Conservation (phyloP, 2,888 invertebrate species). For the Parasteatoda lunata region DNA sequence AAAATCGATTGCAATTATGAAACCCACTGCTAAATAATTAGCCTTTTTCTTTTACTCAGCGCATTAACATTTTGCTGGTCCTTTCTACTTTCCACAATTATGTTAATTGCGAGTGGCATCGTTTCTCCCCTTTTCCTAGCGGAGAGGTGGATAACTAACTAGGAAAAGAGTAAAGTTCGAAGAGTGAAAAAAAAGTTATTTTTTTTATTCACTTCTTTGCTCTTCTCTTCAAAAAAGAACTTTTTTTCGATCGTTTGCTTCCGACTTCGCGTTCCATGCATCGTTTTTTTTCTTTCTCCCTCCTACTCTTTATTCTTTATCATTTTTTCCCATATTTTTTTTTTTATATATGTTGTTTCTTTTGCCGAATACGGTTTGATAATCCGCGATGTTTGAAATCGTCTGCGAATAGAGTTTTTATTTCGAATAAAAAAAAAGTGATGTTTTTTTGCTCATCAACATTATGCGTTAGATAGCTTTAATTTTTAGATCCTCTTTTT, state of each 20-base stretch:
- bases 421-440: slow-evolving; percentile 11
- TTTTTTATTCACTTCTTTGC: slow-evolving; percentile 16
- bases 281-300: slow-evolving; percentile 45
- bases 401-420: slow-evolving; percentile 17
- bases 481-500: slow-evolving; percentile 22
- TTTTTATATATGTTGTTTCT: not conserved
- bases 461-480: not conserved
- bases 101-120: slow-evolving; percentile 65
- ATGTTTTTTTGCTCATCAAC: not conserved
- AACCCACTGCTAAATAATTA: slow-evolving; percentile 64
- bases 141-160: slow-evolving; percentile 43
- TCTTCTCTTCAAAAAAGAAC: not conserved
- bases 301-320: not conserved
- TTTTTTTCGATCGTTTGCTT: slow-evolving; percentile 11
- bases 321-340: slow-evolving; percentile 4
- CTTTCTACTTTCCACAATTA: slow-evolving; percentile 61
- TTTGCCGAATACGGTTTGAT: slow-evolving; percentile 14
- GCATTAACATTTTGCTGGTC: slow-evolving; percentile 59
- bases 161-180: not conserved
- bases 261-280: slow-evolving; percentile 12
- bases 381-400: slow-evolving; percentile 34
- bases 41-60: slow-evolving; percentile 45
- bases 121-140: slow-evolving; percentile 32
- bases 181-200: slow-evolving; percentile 6
- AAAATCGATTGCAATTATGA: slow-evolving; percentile 65